A percentile compares a stretch with the other conserved stretches of the same genome.
Evolutionary conservation across 2,797 vertebrate genomes (phyloP).

Genomic region (Melanotaenia boesemani): DNA sequence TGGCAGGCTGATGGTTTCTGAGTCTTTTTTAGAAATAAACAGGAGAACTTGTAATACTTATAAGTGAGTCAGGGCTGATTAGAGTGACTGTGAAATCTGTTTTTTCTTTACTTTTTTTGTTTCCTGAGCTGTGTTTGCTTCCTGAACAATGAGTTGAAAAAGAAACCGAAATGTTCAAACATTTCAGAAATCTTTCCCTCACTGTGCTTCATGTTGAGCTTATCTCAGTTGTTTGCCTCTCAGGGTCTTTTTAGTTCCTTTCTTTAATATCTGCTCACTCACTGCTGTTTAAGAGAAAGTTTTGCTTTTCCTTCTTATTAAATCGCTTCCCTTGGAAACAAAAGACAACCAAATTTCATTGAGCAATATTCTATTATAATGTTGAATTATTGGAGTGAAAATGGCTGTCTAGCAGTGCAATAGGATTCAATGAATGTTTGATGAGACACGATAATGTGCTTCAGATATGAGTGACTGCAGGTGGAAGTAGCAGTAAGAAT

Average conservation of each 20-base stretch:
- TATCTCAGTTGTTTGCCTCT: neutral
- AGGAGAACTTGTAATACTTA: neutral
- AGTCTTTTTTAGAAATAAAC: neutral
- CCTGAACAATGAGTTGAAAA: neutral
- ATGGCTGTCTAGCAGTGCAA: too few relatives aligned
- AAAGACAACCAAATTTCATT: too few relatives aligned
- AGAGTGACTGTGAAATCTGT: neutral
- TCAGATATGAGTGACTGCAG: too few relatives aligned
- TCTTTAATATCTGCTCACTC: too few relatives aligned
- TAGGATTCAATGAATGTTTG: too few relatives aligned
- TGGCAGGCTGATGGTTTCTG: neutral
- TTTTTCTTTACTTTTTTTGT: neutral
- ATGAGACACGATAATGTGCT: too few relatives aligned
- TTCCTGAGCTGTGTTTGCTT: neutral
- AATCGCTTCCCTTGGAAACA: too few relatives aligned
- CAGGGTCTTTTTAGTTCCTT: neutral
- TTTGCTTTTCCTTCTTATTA: too few relatives aligned
- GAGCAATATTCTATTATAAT: too few relatives aligned
- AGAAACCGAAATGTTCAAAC: neutral
- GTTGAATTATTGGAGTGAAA: too few relatives aligned
- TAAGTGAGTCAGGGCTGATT: neutral
- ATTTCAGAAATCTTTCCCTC: neutral
- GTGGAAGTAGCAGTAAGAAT: too few relatives aligned
- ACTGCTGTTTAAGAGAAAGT: too few relatives aligned
- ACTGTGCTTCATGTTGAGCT: neutral